Percentiles rank a stretch among this genome's conserved stretches.
These are phyloP conservation scores for Diaphora mendica DNA, from an alignment of 2,888 invertebrate species.

Conservation along the genomic window DNA sequence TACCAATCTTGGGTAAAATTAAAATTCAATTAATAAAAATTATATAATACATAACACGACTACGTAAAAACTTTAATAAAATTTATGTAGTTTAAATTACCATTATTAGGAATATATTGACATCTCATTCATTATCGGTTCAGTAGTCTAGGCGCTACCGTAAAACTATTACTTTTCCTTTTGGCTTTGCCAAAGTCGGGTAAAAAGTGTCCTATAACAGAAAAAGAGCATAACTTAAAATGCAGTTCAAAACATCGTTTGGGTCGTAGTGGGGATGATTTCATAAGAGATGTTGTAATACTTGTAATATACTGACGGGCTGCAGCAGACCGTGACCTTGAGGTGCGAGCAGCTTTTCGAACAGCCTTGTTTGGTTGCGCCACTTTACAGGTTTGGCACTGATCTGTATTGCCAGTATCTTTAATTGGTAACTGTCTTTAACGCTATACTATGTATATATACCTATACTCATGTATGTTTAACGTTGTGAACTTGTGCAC, in stretches of 20 bases:
- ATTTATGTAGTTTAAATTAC: too few species aligned
- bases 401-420: conserved; percentile 29
- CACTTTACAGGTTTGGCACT: conserved; percentile 47
- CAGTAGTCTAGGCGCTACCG: too few species aligned
- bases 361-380: conserved; percentile 48
- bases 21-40: too few species aligned
- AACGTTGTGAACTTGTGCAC: background rate
- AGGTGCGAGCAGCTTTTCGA: conserved; percentile 41
- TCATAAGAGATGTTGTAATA: conserved; percentile 51
- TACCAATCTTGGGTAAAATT: too few species aligned
- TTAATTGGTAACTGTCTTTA: conserved; percentile 31
- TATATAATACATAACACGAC: too few species aligned
- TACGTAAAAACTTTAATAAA: too few species aligned
- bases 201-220: too few species aligned
- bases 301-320: conserved; percentile 47
- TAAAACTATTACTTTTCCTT: too few species aligned
- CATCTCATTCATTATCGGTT: too few species aligned
- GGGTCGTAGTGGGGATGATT: conserved; percentile 29
- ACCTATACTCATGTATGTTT: background rate
- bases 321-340: conserved; percentile 52
- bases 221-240: background rate
- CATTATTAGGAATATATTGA: too few species aligned
- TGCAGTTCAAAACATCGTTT: conserved; percentile 16
- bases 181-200: too few species aligned
- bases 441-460: too few species aligned